phyloP scores from a whole-genome alignment of 2,113 vertebrate genomes.

The Toxotes jaculatrix region DNA sequence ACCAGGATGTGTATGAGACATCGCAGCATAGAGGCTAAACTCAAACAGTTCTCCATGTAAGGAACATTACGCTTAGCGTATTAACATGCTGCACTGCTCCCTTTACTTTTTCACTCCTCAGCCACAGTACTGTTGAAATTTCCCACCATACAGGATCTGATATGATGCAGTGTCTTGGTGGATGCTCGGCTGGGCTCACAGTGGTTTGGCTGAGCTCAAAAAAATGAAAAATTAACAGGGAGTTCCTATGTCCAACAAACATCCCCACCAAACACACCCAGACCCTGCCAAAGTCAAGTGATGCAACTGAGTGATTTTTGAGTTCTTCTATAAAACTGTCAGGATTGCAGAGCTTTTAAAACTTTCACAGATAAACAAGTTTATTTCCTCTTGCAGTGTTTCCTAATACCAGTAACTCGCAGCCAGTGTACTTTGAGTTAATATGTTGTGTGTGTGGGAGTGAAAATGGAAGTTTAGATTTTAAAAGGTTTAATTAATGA shows the following conservation, averaged over 20 bases:
- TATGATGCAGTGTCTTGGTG: background rate
- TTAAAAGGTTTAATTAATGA: background rate
- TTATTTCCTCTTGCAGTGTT: no score
- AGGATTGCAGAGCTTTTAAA: background rate
- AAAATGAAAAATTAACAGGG: background rate
- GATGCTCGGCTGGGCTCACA: background rate
- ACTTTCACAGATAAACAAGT: background rate
- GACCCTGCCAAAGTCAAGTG: background rate
- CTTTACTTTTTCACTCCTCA: background rate
- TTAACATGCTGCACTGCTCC: background rate
- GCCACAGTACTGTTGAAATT: slow-evolving; percentile 1
- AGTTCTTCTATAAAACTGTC: background rate
- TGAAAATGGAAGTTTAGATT: background rate
- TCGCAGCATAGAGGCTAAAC: slow-evolving; percentile 96
- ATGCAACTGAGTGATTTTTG: background rate
- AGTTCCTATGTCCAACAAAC: background rate
- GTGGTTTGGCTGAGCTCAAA: background rate
- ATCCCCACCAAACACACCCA: background rate
- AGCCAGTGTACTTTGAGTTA: slow-evolving; percentile 25
- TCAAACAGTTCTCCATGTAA: slow-evolving; percentile 97
- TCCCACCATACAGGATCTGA: background rate
- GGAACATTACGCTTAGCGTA: slow-evolving; percentile 36
- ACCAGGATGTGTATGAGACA: slow-evolving; percentile 99
- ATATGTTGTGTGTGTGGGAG: no score
- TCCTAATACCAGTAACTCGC: background rate